Base-by-base conservation (phyloP, 1,140 invertebrate genomes). In the Drosophila miranda region DNA sequence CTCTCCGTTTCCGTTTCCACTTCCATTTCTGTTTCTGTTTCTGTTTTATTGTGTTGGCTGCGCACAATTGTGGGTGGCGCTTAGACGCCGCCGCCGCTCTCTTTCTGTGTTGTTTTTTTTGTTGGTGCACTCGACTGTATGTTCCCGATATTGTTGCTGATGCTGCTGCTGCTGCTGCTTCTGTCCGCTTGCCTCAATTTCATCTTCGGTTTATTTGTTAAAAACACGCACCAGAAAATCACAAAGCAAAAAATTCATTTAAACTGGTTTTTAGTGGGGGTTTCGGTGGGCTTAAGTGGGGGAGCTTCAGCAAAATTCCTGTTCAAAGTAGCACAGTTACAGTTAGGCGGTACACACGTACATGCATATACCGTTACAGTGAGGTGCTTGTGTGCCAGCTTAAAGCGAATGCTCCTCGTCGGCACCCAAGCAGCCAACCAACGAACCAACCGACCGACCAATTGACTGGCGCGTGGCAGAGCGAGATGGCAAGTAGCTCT, bases 61-160 rank as follows among this genome's bases (percentile, higher is more conserved):
- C 50, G 51, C 61, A 56, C 41, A 56, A 28, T 81, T 82, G 79
- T 82, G 79, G 79, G 79, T 71, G 79, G 79, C 62, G 79, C 75
- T 53, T 75, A 75, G 50, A 38, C 34, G 11, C 11, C 34, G 4
- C 9, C 3, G 9, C 54, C 59, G 57, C 16, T 66, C 44, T 51
- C 8, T 57, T 19, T 19, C 23, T 26, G 4, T 56, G 26, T 62
- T 48, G 28, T 46, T 26, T 26, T 26, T 5, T 26, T 26, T 26
- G 0, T 5, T 26, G 23, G 7, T 26, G 7, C 28, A 30, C 7
- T 3, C 9, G 9, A 3, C 2, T 34, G 30, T 34, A 9, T 72
- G 44, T 58, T 59, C 30, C 30, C 30, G 44, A 14, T n/a, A 9
- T 63, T 58, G 53, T 21, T 55, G 41, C 26, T 49, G 34, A 19